phyloP scores from a whole-genome alignment of 1,140 invertebrate genomes.

The Harlomillsia oculata region DNA sequence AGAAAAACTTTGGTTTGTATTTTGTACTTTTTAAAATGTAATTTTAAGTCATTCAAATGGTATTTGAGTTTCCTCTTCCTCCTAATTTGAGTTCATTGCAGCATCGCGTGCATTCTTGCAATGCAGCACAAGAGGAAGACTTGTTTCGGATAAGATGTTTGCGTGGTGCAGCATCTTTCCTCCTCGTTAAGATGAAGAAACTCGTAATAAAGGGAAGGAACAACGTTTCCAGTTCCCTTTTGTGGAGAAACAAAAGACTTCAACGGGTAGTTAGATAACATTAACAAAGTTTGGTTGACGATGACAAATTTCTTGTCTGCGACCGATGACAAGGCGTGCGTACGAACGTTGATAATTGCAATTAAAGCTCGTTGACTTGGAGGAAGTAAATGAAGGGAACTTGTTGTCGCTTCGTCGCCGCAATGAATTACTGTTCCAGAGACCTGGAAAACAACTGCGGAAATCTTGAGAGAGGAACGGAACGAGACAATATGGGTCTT shows the following conservation, averaged over 20 bases:
- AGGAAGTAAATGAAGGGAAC: background rate
- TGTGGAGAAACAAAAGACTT: background rate
- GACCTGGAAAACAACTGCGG: background rate
- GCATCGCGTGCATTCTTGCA: conserved; percentile 3
- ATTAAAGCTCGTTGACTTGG: too few species aligned
- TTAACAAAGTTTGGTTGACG: conserved; percentile 3
- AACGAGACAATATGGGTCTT: too few species aligned
- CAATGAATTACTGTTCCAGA: too few species aligned
- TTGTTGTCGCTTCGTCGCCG: too few species aligned
- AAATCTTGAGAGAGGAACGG: too few species aligned
- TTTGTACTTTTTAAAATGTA: too few species aligned
- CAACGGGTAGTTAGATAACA: conserved; percentile 14
- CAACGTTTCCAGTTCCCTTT: background rate
- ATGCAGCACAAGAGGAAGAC: too few species aligned
- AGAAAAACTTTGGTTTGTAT: too few species aligned
- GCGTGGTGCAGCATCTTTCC: background rate
- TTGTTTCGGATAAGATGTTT: too few species aligned
- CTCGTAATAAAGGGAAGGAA: too few species aligned
- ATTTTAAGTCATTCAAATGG: background rate
- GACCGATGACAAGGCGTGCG: background rate
- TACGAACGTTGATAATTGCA: too few species aligned
- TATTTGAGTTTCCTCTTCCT: background rate
- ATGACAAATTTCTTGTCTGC: conserved; percentile 9
- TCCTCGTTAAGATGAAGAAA: too few species aligned
- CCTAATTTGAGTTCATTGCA: conserved; percentile 8